Conservation (phyloP, 2,888 invertebrate species). For the Hirtodrosophila cameraria region DNA sequence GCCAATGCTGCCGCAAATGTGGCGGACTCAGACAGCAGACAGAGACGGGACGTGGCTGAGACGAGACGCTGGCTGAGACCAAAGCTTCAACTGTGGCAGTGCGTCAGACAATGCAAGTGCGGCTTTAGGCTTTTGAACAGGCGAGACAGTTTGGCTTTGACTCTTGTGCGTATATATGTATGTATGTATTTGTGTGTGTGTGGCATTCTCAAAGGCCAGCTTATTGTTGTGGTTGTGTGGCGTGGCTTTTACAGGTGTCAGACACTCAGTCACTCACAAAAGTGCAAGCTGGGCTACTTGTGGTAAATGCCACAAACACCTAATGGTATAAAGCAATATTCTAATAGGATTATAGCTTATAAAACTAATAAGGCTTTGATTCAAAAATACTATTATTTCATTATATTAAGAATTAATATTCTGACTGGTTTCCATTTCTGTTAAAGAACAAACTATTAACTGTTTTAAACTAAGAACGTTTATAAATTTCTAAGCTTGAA, state of each 20-base stretch:
- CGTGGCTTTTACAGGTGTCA: slow-evolving; percentile 47
- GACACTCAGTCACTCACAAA: slow-evolving; percentile 28
- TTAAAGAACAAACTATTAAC: too few relatives aligned
- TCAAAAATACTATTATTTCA: too few relatives aligned
- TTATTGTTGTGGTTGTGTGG: slow-evolving; percentile 24
- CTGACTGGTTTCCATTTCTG: too few relatives aligned
- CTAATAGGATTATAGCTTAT: too few relatives aligned
- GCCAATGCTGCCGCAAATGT: slow-evolving; percentile 47
- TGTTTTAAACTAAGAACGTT: too few relatives aligned
- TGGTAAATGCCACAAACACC: slow-evolving; percentile 28
- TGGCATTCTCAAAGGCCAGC: slow-evolving; percentile 32
- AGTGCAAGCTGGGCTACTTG: slow-evolving; percentile 26
- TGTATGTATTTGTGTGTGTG: slow-evolving; percentile 20
- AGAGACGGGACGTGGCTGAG: not conserved
- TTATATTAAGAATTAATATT: too few relatives aligned
- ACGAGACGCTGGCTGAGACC: not conserved
- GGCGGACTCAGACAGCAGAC: slow-evolving; percentile 6
- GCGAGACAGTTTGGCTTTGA: slow-evolving; percentile 57
- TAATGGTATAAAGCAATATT: too few relatives aligned
- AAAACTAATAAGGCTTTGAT: too few relatives aligned
- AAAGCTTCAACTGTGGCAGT: slow-evolving; percentile 24
- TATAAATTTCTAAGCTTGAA: too few relatives aligned
- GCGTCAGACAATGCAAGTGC: slow-evolving; percentile 58
- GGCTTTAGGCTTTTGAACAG: slow-evolving; percentile 55
- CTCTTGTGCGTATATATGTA: slow-evolving; percentile 22